phyloP scores from a whole-genome alignment of 2,888 invertebrate genomes.

The Mycalesis mineus region DNA sequence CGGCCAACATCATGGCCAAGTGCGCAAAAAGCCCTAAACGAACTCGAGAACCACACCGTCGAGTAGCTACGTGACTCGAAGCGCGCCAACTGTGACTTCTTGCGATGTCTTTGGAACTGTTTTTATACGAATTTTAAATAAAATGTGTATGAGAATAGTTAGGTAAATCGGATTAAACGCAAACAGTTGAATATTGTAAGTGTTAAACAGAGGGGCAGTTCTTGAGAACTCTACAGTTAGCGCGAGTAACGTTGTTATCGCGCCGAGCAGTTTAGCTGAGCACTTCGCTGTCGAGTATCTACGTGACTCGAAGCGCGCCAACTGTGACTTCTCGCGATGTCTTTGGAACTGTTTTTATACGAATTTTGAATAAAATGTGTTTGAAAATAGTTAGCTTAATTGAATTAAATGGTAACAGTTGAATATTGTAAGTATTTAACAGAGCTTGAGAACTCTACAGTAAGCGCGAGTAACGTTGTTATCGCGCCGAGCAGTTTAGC shows the following conservation, averaged over 20 bases:
- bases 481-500: conserved; percentile 14
- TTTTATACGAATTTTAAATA: too few relatives aligned
- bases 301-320: conserved; percentile 22
- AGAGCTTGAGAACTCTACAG: conserved; percentile 15
- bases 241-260: conserved; percentile 18
- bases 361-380: too few relatives aligned
- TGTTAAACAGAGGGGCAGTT: conserved; percentile 8
- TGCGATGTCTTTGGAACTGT: neutral
- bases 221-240: conserved; percentile 19
- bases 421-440: conserved; percentile 2
- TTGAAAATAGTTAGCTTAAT: too few relatives aligned
- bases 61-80: conserved; percentile 22
- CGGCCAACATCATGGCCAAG: too few relatives aligned
- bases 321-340: conserved; percentile 3
- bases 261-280: conserved; percentile 16
- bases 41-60: too few relatives aligned
- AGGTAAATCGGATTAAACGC: neutral
- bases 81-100: conserved; percentile 12
- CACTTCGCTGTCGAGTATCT: conserved; percentile 13
- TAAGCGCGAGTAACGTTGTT: conserved; percentile 19
- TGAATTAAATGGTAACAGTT: neutral
- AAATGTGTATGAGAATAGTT: too few relatives aligned
- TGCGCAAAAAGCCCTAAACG: too few relatives aligned
- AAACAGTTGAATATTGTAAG: neutral
- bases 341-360: neutral